Percentiles rank a stretch among this genome's conserved stretches.
These are phyloP conservation scores for Hirtodrosophila alboralis DNA, from an alignment of 2,888 invertebrate genomes.

Conservation along the genomic window DNA sequence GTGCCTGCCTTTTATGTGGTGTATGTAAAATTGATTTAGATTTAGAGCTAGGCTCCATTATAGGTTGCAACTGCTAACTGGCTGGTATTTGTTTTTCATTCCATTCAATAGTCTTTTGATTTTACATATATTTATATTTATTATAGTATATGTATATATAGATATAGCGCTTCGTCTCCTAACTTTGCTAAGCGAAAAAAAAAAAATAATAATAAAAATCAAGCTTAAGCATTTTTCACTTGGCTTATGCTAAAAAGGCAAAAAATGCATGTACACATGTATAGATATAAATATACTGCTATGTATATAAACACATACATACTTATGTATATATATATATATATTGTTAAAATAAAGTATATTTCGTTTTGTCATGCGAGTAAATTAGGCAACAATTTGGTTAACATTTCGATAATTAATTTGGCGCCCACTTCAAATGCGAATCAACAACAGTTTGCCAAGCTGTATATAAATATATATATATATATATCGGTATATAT, in stretches of 20 bases:
- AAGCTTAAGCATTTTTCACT: conserved; percentile 21
- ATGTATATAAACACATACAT: background rate
- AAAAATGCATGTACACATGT: conserved; percentile 22
- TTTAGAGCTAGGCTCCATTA: conserved; percentile 45
- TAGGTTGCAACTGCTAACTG: conserved; percentile 42
- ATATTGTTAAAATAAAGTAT: conserved; percentile 44
- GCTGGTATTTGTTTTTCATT: conserved; percentile 27
- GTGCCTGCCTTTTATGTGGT: conserved; percentile 11
- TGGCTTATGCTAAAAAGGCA: conserved; percentile 19
- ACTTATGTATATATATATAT: conserved; percentile 11
- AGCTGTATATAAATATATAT: conserved; percentile 15
- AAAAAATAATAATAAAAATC: background rate
- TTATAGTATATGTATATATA: conserved; percentile 4
- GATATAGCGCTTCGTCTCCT: conserved; percentile 20
- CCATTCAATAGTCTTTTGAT: conserved; percentile 47
- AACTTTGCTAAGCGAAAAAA: conserved; percentile 15
- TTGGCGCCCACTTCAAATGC: conserved; percentile 22
- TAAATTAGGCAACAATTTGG: conserved; percentile 48
- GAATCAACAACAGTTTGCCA: conserved; percentile 1
- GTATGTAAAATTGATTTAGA: conserved; percentile 22
- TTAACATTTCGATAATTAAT: conserved; percentile 48
- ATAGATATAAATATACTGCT: conserved; percentile 1
- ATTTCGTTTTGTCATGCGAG: conserved; percentile 34
- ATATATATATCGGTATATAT: conserved; percentile 16
- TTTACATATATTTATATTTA: conserved; percentile 3